Conservation (phyloP, 2,113 vertebrate species). For the Megalops atlanticus region DNA sequence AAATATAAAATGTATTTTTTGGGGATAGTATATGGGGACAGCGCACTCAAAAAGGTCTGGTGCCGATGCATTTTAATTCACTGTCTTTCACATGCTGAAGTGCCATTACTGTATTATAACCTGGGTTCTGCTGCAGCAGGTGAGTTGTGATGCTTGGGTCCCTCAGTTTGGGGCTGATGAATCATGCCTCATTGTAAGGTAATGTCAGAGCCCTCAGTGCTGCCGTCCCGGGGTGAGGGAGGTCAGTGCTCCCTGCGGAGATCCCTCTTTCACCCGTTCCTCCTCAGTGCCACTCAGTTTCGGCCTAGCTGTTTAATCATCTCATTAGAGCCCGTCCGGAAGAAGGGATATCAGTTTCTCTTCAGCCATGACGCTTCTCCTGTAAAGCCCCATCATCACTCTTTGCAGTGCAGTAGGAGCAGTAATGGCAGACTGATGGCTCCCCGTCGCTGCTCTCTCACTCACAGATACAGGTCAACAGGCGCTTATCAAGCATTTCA, state of each 20-base stretch:
- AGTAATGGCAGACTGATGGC: slow-evolving; percentile 59
- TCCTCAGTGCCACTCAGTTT: slow-evolving; percentile 49
- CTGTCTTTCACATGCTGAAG: background rate
- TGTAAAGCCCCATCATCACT: slow-evolving; percentile 51
- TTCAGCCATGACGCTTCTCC: slow-evolving; percentile 50
- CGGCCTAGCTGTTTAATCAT: slow-evolving; percentile 61
- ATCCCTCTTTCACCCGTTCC: slow-evolving; percentile 50
- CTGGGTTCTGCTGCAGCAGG: background rate
- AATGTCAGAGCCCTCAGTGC: background rate
- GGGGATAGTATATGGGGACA: too few relatives aligned
- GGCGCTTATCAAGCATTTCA: slow-evolving; percentile 52
- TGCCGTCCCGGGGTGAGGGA: background rate
- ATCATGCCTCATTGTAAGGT: too few relatives aligned
- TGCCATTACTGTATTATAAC: background rate
- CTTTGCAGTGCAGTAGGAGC: slow-evolving; percentile 52
- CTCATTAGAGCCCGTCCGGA: slow-evolving; percentile 48
- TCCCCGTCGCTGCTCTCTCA: slow-evolving; percentile 39
- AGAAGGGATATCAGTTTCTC: slow-evolving; percentile 27
- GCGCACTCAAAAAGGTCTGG: too few relatives aligned
- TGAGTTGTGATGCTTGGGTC: too few relatives aligned
- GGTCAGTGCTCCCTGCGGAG: background rate
- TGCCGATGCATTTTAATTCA: background rate
- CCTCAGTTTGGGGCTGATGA: too few relatives aligned
- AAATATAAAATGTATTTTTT: too few relatives aligned
- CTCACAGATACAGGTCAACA: slow-evolving; percentile 60